Conservation (phyloP, 2,113 vertebrate genomes). For the human (Homo sapiens) region DNA sequence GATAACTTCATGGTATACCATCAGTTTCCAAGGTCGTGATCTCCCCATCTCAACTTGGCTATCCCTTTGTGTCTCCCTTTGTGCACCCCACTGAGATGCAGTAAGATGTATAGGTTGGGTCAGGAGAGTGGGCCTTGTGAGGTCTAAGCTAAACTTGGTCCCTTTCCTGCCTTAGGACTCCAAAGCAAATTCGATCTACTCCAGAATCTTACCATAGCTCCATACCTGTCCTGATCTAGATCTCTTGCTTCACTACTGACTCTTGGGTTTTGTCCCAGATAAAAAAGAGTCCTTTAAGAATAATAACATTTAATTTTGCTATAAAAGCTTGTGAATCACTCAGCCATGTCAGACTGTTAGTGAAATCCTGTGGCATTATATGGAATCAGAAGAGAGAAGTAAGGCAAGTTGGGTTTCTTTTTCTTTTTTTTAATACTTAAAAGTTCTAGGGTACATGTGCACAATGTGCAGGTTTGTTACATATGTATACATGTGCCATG, state of each 20-base stretch:
- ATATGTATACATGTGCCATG: too few relatives aligned
- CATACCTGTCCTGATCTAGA: background rate
- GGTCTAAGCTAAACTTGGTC: background rate
- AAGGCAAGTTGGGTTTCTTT: background rate
- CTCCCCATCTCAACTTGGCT: background rate
- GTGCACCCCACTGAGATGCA: background rate
- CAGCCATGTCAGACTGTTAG: background rate
- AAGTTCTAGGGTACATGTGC: too few relatives aligned
- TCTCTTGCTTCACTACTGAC: background rate
- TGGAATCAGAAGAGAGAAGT: background rate
- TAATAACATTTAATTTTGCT: background rate
- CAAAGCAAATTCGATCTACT: background rate
- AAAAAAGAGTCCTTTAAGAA: background rate
- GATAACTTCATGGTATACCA: background rate
- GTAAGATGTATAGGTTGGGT: background rate
- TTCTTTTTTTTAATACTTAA: too few relatives aligned
- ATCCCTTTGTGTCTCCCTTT: background rate
- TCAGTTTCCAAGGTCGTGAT: background rate
- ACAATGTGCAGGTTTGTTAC: too few relatives aligned
- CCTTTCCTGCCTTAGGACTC: background rate
- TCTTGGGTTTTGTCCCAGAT: background rate
- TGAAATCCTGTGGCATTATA: background rate
- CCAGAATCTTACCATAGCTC: background rate
- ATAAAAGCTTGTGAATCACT: background rate
- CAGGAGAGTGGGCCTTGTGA: background rate